These are phyloP conservation scores for Melipona beecheii DNA, from an alignment of 2,888 invertebrate genomes.

Conservation along the genomic window DNA sequence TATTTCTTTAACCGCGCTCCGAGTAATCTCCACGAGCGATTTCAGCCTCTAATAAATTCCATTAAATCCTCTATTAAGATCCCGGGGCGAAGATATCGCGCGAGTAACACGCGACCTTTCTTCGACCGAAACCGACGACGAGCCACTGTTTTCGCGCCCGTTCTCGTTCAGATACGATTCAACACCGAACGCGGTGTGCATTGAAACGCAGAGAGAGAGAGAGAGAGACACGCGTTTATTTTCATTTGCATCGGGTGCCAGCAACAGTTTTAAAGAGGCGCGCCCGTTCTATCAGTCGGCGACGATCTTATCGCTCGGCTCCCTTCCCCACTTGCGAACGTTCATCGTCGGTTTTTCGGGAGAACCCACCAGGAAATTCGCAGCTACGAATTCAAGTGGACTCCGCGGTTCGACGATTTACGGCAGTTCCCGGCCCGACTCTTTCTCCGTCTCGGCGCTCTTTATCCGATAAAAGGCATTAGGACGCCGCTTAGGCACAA, in stretches of 20 bases:
- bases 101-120: conserved; percentile 8
- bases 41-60: conserved; percentile 4
- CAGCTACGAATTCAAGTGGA: conserved; percentile 68
- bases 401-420: conserved; percentile 68
- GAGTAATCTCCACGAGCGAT: neutral
- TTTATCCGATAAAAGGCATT: conserved; percentile 68
- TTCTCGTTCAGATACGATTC: conserved; percentile 15
- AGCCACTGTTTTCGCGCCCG: neutral
- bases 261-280: conserved; percentile 31
- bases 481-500: conserved; percentile 66
- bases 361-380: conserved; percentile 60
- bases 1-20: neutral
- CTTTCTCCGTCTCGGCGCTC: conserved; percentile 30
- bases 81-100: neutral
- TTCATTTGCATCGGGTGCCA: conserved; percentile 28
- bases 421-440: conserved; percentile 51
- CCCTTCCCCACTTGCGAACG: conserved; percentile 16
- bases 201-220: neutral
- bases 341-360: conserved; percentile 57
- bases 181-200: neutral
- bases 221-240: conserved; percentile 25
- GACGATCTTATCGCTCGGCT: conserved; percentile 46
- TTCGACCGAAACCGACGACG: conserved; percentile 1
- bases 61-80: conserved; percentile 38
- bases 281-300: conserved; percentile 26